These are phyloP conservation scores for Muricea muricata DNA, from an alignment of 92 coral and sea anemone genomes.

Conservation along the genomic window DNA sequence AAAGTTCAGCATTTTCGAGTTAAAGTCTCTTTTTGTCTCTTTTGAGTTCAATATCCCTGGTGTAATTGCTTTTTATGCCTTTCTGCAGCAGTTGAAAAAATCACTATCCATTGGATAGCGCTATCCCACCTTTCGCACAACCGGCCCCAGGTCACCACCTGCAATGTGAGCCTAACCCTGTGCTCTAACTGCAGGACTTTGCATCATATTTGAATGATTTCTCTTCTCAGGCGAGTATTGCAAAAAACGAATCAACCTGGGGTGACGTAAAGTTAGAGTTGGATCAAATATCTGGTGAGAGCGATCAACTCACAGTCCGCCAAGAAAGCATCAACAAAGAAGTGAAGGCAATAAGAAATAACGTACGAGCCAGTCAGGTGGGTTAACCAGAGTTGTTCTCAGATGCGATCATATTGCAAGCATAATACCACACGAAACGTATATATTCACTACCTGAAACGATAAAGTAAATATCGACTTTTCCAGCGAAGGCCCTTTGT, in stretches of 20 bases:
- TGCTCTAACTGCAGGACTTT: background rate
- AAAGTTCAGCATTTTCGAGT: no score
- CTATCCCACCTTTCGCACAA: no score
- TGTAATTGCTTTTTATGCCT: no score
- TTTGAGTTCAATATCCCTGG: no score
- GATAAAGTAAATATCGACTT: no score
- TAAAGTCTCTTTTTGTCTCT: no score
- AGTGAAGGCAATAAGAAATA: slow-evolving; percentile 70
- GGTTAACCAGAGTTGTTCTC: no score
- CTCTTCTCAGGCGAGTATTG: slow-evolving; percentile 60
- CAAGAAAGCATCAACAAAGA: slow-evolving; percentile 65
- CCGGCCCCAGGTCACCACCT: background rate
- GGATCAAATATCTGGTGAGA: slow-evolving; percentile 78
- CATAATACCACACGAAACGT: no score
- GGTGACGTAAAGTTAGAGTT: slow-evolving; percentile 68
- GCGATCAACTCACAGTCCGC: slow-evolving; percentile 54
- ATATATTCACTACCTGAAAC: no score
- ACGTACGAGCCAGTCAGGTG: slow-evolving; percentile 81
- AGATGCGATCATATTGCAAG: background rate
- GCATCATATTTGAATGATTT: background rate
- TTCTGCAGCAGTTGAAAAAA: no score
- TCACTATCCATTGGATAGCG: no score
- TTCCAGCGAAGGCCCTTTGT: no score
- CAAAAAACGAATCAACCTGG: slow-evolving; percentile 74
- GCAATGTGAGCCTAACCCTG: background rate